A percentile compares a stretch with the other conserved stretches of the same genome.
phyloP scores from a whole-genome alignment of 1,140 invertebrate genomes.

The Lepidotrigona ventralis region DNA sequence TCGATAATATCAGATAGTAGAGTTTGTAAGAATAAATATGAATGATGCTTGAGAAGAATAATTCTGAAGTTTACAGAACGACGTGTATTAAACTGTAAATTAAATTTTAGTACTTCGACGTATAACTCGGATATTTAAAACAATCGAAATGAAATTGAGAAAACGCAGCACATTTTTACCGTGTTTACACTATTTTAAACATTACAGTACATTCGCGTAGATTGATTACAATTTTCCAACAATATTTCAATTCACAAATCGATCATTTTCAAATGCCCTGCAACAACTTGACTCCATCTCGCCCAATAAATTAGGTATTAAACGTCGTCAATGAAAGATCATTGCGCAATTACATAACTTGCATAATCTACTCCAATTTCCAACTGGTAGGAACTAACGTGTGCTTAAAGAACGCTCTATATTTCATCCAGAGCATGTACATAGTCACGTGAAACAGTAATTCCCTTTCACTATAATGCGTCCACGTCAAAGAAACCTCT shows the following conservation, averaged over 20 bases:
- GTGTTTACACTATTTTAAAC: too few relatives aligned
- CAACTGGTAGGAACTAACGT: background rate
- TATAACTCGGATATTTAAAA: too few relatives aligned
- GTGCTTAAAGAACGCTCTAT: background rate
- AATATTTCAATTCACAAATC: background rate
- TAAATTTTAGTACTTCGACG: too few relatives aligned
- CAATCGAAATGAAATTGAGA: too few relatives aligned
- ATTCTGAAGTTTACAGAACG: background rate
- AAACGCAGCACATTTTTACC: too few relatives aligned
- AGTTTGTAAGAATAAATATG: background rate
- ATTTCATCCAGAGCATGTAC: background rate
- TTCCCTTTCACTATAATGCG: background rate
- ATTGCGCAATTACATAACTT: background rate
- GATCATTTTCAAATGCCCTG: background rate
- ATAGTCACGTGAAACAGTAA: background rate
- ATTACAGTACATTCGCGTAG: too few relatives aligned
- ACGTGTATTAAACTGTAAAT: too few relatives aligned
- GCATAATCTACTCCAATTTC: background rate
- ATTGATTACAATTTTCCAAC: background rate
- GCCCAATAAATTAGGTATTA: too few relatives aligned
- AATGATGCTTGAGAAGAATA: background rate
- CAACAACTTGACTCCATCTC: too few relatives aligned
- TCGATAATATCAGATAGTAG: background rate
- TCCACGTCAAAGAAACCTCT: background rate
- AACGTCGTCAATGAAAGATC: background rate